These are phyloP conservation scores for Oxytorus armatus DNA, from an alignment of 2,888 invertebrate species.

Conservation along the genomic window DNA sequence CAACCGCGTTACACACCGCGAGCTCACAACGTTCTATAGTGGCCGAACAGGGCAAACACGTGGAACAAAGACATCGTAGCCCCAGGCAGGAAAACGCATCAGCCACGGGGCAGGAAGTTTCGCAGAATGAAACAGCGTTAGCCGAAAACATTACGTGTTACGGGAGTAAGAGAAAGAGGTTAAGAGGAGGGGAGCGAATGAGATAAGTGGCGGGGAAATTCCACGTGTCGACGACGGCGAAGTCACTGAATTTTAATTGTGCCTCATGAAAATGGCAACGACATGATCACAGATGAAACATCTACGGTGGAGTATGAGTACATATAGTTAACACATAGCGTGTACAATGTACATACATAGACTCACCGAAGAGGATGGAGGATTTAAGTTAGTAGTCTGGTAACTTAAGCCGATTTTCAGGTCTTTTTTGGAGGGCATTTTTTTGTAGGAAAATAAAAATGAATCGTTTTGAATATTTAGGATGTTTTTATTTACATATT, in stretches of 20 bases:
- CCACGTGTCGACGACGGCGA: slow-evolving; percentile 69
- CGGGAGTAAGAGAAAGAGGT: slow-evolving; percentile 63
- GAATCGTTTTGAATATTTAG: too few relatives aligned
- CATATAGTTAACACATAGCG: too few relatives aligned
- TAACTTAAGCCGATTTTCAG: too few relatives aligned
- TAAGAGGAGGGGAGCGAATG: slow-evolving; percentile 20
- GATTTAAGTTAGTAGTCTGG: too few relatives aligned
- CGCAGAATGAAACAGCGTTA: slow-evolving; percentile 33
- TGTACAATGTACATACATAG: slow-evolving; percentile 1
- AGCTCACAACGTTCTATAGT: slow-evolving; percentile 59
- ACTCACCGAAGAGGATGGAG: not conserved
- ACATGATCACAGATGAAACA: slow-evolving; percentile 54
- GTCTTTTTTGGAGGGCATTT: too few relatives aligned
- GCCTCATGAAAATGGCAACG: slow-evolving; percentile 76
- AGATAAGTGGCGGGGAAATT: slow-evolving; percentile 37
- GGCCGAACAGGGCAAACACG: slow-evolving; percentile 69
- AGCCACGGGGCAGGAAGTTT: slow-evolving; percentile 65
- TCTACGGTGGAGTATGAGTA: not conserved
- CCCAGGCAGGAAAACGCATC: slow-evolving; percentile 76
- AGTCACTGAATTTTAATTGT: slow-evolving; percentile 80
- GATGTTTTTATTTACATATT: too few relatives aligned
- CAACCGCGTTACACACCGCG: slow-evolving; percentile 65
- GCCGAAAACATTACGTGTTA: slow-evolving; percentile 77
- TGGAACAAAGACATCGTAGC: slow-evolving; percentile 78
- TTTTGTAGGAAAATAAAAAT: too few relatives aligned